Evolutionary conservation across 2,888 invertebrate species (phyloP).

Genomic region (Itoplectis maculator): DNA sequence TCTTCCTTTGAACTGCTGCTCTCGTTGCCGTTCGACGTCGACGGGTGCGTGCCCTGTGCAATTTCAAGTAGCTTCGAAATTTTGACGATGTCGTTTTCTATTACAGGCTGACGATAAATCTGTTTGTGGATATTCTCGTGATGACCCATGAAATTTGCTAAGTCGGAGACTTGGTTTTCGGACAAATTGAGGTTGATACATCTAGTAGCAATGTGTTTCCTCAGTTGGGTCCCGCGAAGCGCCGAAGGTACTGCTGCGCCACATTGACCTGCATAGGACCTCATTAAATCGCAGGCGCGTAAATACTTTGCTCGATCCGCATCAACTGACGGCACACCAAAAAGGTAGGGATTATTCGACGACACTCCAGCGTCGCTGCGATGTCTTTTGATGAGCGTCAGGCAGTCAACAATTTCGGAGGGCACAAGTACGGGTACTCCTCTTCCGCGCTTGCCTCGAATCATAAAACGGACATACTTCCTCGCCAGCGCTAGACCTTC

Average conservation of each 20-base stretch:
- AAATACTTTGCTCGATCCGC: conserved; percentile 63
- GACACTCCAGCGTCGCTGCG: conserved; percentile 57
- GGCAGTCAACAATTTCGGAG: conserved; percentile 50
- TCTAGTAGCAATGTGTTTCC: conserved; percentile 68
- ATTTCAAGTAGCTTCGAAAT: conserved; percentile 70
- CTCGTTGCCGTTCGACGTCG: neutral
- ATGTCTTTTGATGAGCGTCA: conserved; percentile 57
- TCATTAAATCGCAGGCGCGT: conserved; percentile 70
- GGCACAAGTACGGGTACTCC: conserved; percentile 65
- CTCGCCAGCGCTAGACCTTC: conserved; percentile 24
- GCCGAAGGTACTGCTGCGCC: conserved; percentile 68
- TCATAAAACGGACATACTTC: conserved; percentile 66
- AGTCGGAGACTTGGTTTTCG: conserved; percentile 42
- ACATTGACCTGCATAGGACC: conserved; percentile 70
- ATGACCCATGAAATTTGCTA: conserved; percentile 68
- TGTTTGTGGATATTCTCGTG: conserved; percentile 61
- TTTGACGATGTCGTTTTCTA: conserved; percentile 69
- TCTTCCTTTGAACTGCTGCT: conserved; percentile 31
- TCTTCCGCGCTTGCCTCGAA: conserved; percentile 65
- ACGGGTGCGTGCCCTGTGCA: conserved; percentile 63
- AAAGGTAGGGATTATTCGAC: conserved; percentile 63
- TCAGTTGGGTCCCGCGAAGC: conserved; percentile 66
- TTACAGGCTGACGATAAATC: conserved; percentile 71
- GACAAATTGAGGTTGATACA: conserved; percentile 62
- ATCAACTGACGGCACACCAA: conserved; percentile 57